These are phyloP conservation scores for Drosophila demipolita DNA, from an alignment of 2,888 invertebrate species.

Conservation along the genomic window DNA sequence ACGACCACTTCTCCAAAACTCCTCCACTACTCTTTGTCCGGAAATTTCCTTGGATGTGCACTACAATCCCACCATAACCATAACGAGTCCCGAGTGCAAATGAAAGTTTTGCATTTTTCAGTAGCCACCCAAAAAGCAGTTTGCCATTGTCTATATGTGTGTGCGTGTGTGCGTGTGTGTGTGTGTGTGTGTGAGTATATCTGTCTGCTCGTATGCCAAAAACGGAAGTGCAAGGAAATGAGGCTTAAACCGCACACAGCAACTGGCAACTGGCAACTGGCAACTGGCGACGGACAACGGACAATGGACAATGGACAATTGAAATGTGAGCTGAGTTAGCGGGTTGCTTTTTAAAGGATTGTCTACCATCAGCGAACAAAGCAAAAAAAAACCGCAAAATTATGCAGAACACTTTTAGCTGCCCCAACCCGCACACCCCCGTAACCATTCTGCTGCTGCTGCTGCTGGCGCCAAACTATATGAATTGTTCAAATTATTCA, in stretches of 20 bases:
- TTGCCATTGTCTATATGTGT: slow-evolving; percentile 59
- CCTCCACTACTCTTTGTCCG: background rate
- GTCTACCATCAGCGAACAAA: background rate
- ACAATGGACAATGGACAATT: slow-evolving; percentile 64
- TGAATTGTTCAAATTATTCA: slow-evolving; percentile 49
- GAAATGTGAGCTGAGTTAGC: slow-evolving; percentile 64
- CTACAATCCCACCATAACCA: slow-evolving; percentile 27
- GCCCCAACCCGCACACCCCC: background rate
- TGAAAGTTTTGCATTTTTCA: slow-evolving; percentile 77
- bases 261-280: slow-evolving; percentile 23
- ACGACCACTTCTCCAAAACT: background rate
- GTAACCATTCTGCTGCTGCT: background rate
- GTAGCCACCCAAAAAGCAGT: slow-evolving; percentile 61
- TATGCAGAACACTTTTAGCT: slow-evolving; percentile 51
- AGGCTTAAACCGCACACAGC: slow-evolving; percentile 75
- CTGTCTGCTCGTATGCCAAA: slow-evolving; percentile 59
- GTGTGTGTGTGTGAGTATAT: slow-evolving; percentile 33
- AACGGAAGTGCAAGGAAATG: slow-evolving; percentile 76
- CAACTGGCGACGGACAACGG: slow-evolving; percentile 9
- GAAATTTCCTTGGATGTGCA: slow-evolving; percentile 34
- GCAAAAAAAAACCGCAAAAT: slow-evolving; percentile 49
- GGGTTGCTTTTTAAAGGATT: slow-evolving; percentile 5
- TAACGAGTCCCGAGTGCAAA: slow-evolving; percentile 70
- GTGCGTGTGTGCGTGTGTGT: slow-evolving; percentile 34
- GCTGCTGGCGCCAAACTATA: slow-evolving; percentile 9